Evolutionary conservation across 2,888 invertebrate genomes (phyloP), one percentile per base, ranked within the genome.

Genomic region (Branchipolynoe longqiensis): DNA sequence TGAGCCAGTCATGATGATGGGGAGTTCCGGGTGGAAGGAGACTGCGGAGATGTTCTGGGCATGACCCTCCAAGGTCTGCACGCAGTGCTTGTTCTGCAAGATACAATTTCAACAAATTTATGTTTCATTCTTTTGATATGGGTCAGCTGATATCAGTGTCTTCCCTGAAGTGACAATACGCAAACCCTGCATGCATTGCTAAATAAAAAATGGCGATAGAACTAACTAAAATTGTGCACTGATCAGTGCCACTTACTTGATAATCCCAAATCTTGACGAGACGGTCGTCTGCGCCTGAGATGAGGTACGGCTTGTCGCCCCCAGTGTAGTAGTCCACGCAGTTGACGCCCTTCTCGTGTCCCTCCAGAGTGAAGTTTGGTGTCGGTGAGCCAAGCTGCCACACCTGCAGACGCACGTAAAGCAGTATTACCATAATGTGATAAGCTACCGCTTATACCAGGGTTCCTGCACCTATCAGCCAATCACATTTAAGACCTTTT

Each of bases 201-300:
- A n/a, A n/a, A n/a, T n/a, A n/a, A n/a, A n/a, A n/a, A n/a, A n/a
- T n/a, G n/a, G n/a, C n/a, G 8, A 12, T 48, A 48, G 48, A 48
- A 8, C 48, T 48, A 8, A 12, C 48, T 48, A 48, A 48, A 48
- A 48, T 8, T 48, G 8, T 48, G 48, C 36, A 22, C 31, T 73
- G 8, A 22, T 73, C 33, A 8, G 18, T 18, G 48, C 4, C 25
- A 41, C 81, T 85, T 88, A 94, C 94, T 92, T 95, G 95, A 94
- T 99, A 99, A 93, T 99, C 99, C 99, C 99, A 99, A 91, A 99
- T 99, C 94, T 99, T 99, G 6, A 99, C 98, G 69, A 97, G 95
- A 84, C 98, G 96, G 94, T 99, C 99, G 93, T 99, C 99, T 40
- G 99, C 99, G 1, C 99, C 99, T 82, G 99, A 99, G 97, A 99